phyloP scores from a whole-genome alignment of 1,140 invertebrate species.

The Ganaspis sp. region DNA sequence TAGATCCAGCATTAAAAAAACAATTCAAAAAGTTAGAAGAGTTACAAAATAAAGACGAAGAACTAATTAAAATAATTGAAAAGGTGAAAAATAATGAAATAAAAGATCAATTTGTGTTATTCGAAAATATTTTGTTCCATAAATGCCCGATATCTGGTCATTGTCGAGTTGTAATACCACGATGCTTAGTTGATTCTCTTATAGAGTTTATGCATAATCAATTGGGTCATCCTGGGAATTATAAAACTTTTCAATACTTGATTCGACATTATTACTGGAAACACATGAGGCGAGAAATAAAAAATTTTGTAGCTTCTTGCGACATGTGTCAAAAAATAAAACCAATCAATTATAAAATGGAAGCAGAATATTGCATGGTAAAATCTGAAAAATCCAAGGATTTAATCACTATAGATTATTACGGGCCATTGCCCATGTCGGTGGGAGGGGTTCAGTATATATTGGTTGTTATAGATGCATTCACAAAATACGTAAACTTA shows the following conservation, averaged over 20 bases:
- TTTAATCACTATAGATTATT: slow-evolving; percentile 28
- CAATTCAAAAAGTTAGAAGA: too few species aligned
- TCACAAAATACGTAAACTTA: slow-evolving; percentile 20
- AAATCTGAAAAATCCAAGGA: not conserved
- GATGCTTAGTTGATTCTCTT: not conserved
- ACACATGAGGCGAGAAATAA: slow-evolving; percentile 12
- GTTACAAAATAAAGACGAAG: too few species aligned
- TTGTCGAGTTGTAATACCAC: slow-evolving; percentile 6
- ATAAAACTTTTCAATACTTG: slow-evolving; percentile 9
- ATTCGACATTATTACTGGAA: slow-evolving; percentile 35
- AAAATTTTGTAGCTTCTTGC: slow-evolving; percentile 10
- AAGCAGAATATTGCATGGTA: slow-evolving; percentile 26
- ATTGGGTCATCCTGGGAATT: slow-evolving; percentile 37
- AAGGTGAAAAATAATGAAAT: too few species aligned
- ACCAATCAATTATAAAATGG: slow-evolving; percentile 7
- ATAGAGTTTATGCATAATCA: slow-evolving; percentile 20
- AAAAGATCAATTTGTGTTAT: not conserved
- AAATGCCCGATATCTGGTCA: not conserved
- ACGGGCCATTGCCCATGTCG: slow-evolving; percentile 14
- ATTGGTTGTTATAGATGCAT: slow-evolving; percentile 19
- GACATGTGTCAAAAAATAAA: slow-evolving; percentile 39
- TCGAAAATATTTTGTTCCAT: not conserved
- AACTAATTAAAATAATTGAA: too few species aligned
- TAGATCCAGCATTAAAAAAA: too few species aligned
- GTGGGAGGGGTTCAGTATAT: slow-evolving; percentile 30